These are phyloP conservation scores for Ptychobarbus kaznakovi DNA, from an alignment of 2,797 vertebrate species.

Conservation along the genomic window DNA sequence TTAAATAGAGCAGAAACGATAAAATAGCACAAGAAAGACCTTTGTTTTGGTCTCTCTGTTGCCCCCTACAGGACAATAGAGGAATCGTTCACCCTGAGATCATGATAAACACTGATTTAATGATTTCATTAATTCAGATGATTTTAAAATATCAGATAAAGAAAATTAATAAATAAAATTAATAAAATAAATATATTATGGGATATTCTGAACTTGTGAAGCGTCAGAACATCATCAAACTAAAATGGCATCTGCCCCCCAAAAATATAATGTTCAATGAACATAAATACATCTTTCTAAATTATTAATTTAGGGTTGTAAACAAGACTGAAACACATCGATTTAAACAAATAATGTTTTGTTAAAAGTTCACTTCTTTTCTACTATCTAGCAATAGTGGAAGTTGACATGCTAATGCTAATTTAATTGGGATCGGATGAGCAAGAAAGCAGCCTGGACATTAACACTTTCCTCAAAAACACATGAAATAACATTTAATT, in stretches of 20 bases:
- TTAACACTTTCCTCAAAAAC: background rate
- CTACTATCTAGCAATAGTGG: background rate
- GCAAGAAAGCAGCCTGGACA: background rate
- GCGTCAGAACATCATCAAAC: background rate
- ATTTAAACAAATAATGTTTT: background rate
- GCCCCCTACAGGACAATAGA: background rate
- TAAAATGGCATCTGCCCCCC: background rate
- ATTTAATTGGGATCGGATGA: background rate
- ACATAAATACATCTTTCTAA: background rate
- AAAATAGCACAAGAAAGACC: background rate
- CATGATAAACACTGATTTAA: background rate
- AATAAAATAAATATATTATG: background rate
- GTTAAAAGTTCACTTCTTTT: background rate
- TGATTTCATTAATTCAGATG: too few species aligned
- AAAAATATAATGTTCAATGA: background rate
- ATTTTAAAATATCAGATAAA: background rate
- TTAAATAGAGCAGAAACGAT: background rate
- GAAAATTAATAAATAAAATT: background rate
- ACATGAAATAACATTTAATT: background rate
- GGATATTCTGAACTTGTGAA: background rate
- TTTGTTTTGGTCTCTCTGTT: constrained; percentile 2
- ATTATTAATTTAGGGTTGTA: background rate
- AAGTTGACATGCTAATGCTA: background rate
- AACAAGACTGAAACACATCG: background rate
- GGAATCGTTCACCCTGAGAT: background rate